phyloP scores from a whole-genome alignment of 2,113 vertebrate genomes.

The Saguinus midas region DNA sequence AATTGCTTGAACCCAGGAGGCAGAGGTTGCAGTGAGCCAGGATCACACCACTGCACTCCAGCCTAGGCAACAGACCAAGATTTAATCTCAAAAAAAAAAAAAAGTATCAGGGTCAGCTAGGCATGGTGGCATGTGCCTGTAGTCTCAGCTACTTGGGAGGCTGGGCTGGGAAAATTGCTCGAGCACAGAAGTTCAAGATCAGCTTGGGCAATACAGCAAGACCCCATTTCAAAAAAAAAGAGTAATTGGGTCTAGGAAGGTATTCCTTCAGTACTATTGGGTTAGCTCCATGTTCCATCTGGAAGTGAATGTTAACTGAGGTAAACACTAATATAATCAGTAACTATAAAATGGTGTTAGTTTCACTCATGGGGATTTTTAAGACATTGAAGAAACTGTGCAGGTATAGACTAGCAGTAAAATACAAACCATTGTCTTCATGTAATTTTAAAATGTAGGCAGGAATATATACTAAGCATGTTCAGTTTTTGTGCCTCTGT shows the following conservation, averaged over 20 bases:
- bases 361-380: neutral
- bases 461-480: neutral
- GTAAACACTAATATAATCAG: neutral
- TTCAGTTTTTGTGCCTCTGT: neutral
- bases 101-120: neutral
- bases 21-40: neutral
- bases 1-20: neutral
- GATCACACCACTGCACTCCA: neutral
- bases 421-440: neutral
- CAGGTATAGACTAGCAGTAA: neutral
- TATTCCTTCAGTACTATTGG: neutral
- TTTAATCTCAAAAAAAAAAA: neutral
- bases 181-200: neutral
- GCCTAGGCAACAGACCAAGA: neutral
- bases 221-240: neutral
- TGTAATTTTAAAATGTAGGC: neutral
- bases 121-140: neutral
- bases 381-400: neutral
- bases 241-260: neutral
- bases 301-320: neutral
- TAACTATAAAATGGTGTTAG: neutral
- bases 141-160: neutral
- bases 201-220: neutral
- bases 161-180: neutral
- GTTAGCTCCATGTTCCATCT: neutral